Percentiles rank a stretch among this genome's conserved stretches.
These are phyloP conservation scores for Trypoxylon attenuatum DNA, from an alignment of 2,888 invertebrate genomes.

Conservation along the genomic window DNA sequence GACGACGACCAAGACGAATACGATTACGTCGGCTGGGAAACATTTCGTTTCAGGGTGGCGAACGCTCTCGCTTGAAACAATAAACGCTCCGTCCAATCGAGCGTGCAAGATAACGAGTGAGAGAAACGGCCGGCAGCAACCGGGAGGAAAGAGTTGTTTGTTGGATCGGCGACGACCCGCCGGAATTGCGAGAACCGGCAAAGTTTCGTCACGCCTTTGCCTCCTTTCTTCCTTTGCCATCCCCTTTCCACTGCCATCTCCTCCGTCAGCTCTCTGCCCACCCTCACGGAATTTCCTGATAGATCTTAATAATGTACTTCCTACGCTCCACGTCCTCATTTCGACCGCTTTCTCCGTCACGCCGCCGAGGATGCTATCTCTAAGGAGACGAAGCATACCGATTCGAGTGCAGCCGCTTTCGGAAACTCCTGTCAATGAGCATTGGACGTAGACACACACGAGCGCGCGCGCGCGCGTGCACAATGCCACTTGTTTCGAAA, in stretches of 20 bases:
- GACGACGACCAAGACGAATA: slow-evolving; percentile 54
- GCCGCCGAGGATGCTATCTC: not conserved
- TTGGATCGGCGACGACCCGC: slow-evolving; percentile 55
- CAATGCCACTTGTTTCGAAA: too few species aligned
- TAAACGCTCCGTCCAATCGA: slow-evolving; percentile 64
- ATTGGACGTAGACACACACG: too few species aligned
- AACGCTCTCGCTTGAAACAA: slow-evolving; percentile 63
- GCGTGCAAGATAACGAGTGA: slow-evolving; percentile 64
- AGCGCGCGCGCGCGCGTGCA: too few species aligned
- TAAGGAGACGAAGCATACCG: not conserved
- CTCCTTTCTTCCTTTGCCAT: too few species aligned
- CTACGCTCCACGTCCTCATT: not conserved
- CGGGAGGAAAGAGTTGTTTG: slow-evolving; percentile 59
- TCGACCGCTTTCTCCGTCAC: not conserved
- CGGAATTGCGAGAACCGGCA: slow-evolving; percentile 50
- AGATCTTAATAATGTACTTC: slow-evolving; percentile 56
- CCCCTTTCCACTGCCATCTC: too few species aligned
- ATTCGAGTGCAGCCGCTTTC: too few species aligned
- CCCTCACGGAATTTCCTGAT: slow-evolving; percentile 45
- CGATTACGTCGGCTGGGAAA: slow-evolving; percentile 41
- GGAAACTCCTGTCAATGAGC: too few species aligned
- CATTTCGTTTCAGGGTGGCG: slow-evolving; percentile 44
- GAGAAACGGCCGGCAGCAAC: slow-evolving; percentile 33
- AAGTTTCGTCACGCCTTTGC: slow-evolving; percentile 39
- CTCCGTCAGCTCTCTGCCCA: not conserved